phyloP scores from a whole-genome alignment of 2,888 invertebrate genomes.

The Mystacides longicornis region DNA sequence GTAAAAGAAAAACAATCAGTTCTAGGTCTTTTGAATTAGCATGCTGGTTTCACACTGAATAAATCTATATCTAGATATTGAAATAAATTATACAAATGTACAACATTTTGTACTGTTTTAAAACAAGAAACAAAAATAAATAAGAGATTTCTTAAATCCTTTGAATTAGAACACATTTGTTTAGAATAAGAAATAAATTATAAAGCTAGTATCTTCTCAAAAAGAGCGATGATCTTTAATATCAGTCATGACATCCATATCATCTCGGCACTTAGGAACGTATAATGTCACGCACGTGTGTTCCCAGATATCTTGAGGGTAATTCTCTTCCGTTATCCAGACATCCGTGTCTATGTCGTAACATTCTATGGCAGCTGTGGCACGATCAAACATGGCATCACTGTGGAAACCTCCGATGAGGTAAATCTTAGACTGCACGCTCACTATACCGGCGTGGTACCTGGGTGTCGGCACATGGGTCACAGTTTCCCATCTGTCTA shows the following conservation, averaged over 20 bases:
- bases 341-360: constrained; percentile 53
- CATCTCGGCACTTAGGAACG: constrained; percentile 52
- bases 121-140: no score
- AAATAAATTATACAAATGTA: no score
- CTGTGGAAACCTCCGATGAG: constrained; percentile 63
- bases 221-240: constrained; percentile 24
- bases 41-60: no score
- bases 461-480: constrained; percentile 58
- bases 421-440: constrained; percentile 53
- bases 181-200: no score
- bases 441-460: constrained; percentile 60
- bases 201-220: no score
- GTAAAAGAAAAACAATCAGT: no score
- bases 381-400: constrained; percentile 57
- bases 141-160: no score
- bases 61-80: no score
- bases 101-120: no score
- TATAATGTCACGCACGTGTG: constrained; percentile 60
- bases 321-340: constrained; percentile 57
- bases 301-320: constrained; percentile 65
- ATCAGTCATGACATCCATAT: constrained; percentile 40
- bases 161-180: no score
- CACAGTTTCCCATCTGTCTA: constrained; percentile 53
- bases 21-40: no score
- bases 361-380: constrained; percentile 58